Base-by-base conservation (phyloP, 2,113 vertebrate species). In the Leiothrix lutea region DNA sequence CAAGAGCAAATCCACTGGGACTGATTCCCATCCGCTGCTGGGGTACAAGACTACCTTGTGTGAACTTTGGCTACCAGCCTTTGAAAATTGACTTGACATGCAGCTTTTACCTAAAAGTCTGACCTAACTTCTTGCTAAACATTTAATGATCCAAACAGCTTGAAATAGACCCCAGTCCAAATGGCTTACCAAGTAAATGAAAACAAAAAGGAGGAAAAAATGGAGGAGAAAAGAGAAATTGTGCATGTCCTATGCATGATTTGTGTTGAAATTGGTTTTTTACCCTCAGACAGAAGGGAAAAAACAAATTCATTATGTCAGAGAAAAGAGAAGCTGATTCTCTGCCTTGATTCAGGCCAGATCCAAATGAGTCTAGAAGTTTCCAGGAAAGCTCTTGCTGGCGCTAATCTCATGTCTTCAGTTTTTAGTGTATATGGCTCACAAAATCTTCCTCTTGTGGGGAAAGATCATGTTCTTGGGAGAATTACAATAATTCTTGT, bases 401-500 rank as follows among this genome's bases (percentile, higher is more conserved):
- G 78, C 65, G 47, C 35, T 51, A 24, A 65, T 69, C 36, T 91
- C 8, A 3, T 72, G 78, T 77, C 71, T 91, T 82, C 74, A 91
- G 35, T 25, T 95, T 95, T 95, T 96, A 90, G 80, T 13, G 5
- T 75, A 71, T 85, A 77, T 29, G 50, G 78, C 58, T 95, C 42
- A 86, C 53, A 94, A 96, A 95, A 89, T 95, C 93, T 92, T 94
- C 79, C 25, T 88, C 54, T 89, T 92, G 64, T 79, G 90, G 62
- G 42, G 79, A 92, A 91, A 95, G 74, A 94, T 92, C 84, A 72
- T 95, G 93, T 95, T 95, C 87, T 95, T 96, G 78, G 66, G 93
- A 95, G 91, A 92, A 95, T 95, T 95, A 91, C 93, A 91, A 80
- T 92, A 91, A 95, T 94, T 94, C 87, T 88, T 95, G 86, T 87